Evolutionary conservation across 2,888 invertebrate genomes (phyloP).

Genomic region (Spatulosminthurus flaviceps): DNA sequence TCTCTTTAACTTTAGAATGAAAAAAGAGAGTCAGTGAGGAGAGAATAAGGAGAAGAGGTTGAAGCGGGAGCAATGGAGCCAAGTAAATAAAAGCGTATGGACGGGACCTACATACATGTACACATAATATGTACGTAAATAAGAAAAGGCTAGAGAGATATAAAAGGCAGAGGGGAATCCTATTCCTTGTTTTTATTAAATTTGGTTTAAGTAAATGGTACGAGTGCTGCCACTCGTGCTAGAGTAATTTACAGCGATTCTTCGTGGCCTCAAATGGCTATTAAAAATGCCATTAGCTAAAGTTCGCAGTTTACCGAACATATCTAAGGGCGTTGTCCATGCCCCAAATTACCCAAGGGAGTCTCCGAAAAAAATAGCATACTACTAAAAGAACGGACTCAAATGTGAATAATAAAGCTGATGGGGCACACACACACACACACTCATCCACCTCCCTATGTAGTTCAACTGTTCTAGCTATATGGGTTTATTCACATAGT

Average conservation of each 20-base stretch:
- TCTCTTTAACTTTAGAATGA: no score
- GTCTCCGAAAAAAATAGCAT: conserved; percentile 39
- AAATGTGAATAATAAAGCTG: no score
- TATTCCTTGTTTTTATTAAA: background rate
- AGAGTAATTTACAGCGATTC: conserved; percentile 41
- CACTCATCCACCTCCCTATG: no score
- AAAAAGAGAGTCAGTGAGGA: no score
- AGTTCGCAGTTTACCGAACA: conserved; percentile 42
- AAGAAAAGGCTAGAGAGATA: no score
- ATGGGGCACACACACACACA: no score
- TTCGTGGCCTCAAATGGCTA: conserved; percentile 44
- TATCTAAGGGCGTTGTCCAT: conserved; percentile 41
- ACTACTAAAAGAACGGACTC: no score
- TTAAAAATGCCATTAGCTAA: conserved; percentile 44
- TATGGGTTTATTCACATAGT: no score
- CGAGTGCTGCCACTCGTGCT: conserved; percentile 39
- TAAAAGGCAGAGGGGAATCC: background rate
- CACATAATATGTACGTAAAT: no score
- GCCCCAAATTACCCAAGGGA: conserved; percentile 43
- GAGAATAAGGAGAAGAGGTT: no score
- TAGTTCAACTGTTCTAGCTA: no score
- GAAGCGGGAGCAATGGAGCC: no score
- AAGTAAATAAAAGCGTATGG: background rate
- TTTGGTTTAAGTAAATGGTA: conserved; percentile 18
- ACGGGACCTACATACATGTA: background rate